These are phyloP conservation scores for Lasioglossum figueresi DNA, from an alignment of 2,888 invertebrate species.

Conservation along the genomic window DNA sequence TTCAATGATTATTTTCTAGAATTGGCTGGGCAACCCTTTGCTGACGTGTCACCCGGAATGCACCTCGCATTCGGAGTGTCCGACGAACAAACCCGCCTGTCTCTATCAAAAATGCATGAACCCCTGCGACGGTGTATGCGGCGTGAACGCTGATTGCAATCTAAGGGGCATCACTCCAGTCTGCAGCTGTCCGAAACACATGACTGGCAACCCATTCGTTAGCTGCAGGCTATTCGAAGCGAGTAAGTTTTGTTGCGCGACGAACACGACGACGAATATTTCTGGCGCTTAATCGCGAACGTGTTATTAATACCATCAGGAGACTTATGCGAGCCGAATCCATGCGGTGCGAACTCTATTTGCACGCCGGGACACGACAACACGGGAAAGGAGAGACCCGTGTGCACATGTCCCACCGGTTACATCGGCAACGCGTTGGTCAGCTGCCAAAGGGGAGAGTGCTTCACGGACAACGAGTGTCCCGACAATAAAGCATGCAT, in stretches of 20 bases:
- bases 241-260: constrained; percentile 84
- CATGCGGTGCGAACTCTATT: constrained; percentile 92
- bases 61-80: constrained; percentile 91
- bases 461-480: constrained; percentile 91
- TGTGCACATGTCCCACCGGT: constrained; percentile 92
- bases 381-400: constrained; percentile 92
- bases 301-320: constrained; percentile 84
- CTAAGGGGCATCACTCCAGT: constrained; percentile 92
- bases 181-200: constrained; percentile 93
- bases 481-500: constrained; percentile 91
- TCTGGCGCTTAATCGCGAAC: not conserved
- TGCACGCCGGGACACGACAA: constrained; percentile 94
- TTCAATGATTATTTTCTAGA: constrained; percentile 82
- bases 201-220: constrained; percentile 94
- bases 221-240: constrained; percentile 92
- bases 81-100: constrained; percentile 91
- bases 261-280: not conserved
- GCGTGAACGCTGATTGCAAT: constrained; percentile 91
- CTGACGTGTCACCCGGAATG: constrained; percentile 92
- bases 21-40: constrained; percentile 92
- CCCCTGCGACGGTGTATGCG: constrained; percentile 93
- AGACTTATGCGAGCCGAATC: constrained; percentile 94
- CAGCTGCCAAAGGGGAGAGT: constrained; percentile 91
- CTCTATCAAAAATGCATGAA: constrained; percentile 92
- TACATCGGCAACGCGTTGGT: constrained; percentile 91